phyloP scores from a whole-genome alignment of 2,113 vertebrate species.

The Sorex araneus region DNA sequence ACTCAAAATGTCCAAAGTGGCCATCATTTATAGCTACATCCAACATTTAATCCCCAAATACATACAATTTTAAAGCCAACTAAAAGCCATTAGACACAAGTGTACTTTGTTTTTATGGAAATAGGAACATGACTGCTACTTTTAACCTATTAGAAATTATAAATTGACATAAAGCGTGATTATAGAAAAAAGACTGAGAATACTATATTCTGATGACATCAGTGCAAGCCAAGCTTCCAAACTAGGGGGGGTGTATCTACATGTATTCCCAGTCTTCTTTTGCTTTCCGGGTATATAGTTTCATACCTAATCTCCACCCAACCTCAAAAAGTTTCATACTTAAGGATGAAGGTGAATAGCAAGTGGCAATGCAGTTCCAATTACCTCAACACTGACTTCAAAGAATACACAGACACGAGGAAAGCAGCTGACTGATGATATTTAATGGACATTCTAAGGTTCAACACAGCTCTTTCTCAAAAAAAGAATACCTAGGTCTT shows the following conservation, averaged over 20 bases:
- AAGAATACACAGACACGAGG: not conserved
- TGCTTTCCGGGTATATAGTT: not conserved
- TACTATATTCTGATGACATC: not conserved
- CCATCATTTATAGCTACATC: not conserved
- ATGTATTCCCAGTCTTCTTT: not conserved
- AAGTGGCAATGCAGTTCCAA: conserved; percentile 63
- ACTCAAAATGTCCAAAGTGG: not conserved
- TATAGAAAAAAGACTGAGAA: conserved; percentile 33
- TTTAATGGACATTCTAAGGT: no score
- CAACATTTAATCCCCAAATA: conserved; percentile 54
- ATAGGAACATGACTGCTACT: conserved; percentile 23
- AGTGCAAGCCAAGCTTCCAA: not conserved
- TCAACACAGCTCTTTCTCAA: not conserved
- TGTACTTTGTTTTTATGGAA: conserved; percentile 50
- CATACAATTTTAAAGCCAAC: conserved; percentile 20
- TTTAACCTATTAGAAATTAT: conserved; percentile 39
- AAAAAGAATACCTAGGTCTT: not conserved
- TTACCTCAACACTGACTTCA: not conserved
- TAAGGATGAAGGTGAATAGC: not conserved
- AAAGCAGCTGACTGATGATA: no score
- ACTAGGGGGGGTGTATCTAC: rapidly evolving
- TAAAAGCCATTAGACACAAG: not conserved
- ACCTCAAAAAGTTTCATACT: not conserved
- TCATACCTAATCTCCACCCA: not conserved
- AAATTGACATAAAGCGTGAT: not conserved